Percentiles rank a stretch among this genome's conserved stretches.
Conservation (phyloP, 2,113 vertebrate genomes). For the Ia io region DNA sequence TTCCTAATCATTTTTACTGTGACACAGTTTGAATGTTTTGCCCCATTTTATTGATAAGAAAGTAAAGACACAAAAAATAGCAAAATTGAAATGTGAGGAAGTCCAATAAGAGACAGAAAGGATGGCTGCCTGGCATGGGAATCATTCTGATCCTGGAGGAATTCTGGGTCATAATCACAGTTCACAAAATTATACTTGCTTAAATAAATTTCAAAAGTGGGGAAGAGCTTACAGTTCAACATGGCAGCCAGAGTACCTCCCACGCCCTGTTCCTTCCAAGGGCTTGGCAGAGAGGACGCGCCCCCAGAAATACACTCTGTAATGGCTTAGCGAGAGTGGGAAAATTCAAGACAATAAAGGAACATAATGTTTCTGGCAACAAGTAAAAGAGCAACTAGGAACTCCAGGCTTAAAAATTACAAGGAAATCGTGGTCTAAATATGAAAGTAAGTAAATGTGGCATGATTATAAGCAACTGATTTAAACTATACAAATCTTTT, state of each 20-base stretch:
- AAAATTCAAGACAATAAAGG: background rate
- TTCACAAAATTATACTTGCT: background rate
- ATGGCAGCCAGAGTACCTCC: background rate
- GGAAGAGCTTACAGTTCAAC: background rate
- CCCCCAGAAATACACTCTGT: background rate
- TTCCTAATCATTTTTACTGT: background rate
- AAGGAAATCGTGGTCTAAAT: background rate
- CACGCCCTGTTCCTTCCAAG: background rate
- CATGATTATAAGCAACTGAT: background rate
- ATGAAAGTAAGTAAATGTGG: background rate
- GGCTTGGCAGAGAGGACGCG: background rate
- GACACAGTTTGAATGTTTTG: background rate
- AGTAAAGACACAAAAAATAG: background rate
- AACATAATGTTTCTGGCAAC: background rate
- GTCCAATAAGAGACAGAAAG: background rate
- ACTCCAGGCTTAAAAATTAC: background rate
- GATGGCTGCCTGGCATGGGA: background rate
- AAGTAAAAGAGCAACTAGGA: background rate
- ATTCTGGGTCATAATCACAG: background rate
- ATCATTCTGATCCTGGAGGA: background rate
- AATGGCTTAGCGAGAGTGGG: background rate
- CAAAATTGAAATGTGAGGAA: background rate
- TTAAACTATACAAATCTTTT: background rate
- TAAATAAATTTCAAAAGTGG: background rate
- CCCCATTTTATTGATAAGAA: background rate